These are phyloP conservation scores for Hesperophylax magnus DNA, from an alignment of 1,140 invertebrate genomes.

Conservation along the genomic window DNA sequence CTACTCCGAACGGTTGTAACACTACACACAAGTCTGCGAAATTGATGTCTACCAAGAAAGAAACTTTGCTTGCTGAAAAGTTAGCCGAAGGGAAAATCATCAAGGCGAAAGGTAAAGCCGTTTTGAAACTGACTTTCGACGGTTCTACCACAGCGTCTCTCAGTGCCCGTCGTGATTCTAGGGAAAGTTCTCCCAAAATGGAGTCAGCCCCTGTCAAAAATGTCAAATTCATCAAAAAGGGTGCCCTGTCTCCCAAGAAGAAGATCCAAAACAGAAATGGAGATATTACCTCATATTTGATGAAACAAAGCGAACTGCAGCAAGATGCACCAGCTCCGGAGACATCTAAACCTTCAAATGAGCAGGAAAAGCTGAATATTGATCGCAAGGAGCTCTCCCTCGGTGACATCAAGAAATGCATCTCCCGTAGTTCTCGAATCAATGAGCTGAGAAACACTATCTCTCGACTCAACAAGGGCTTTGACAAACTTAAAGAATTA, in stretches of 20 bases:
- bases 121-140: constrained; percentile 61
- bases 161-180: background rate
- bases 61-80: constrained; percentile 9
- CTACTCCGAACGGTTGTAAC: constrained; percentile 22
- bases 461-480: constrained; percentile 71
- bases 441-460: constrained; percentile 77
- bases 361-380: background rate
- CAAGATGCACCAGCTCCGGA: background rate
- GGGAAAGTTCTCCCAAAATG: background rate
- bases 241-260: constrained; percentile 63
- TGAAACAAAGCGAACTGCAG: constrained; percentile 11
- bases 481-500: constrained; percentile 66
- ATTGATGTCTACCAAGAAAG: constrained; percentile 55
- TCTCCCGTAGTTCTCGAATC: constrained; percentile 76
- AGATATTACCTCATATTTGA: constrained; percentile 37
- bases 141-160: constrained; percentile 20
- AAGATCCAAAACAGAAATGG: constrained; percentile 43
- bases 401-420: constrained; percentile 76
- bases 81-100: constrained; percentile 56
- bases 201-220: constrained; percentile 53
- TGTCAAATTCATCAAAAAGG: constrained; percentile 65
- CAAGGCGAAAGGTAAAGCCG: constrained; percentile 63
- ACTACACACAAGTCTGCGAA: constrained; percentile 43
- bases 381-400: constrained; percentile 72
- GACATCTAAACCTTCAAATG: background rate